phyloP scores from a whole-genome alignment of 2,797 vertebrate genomes.

The Oreochromis mossambicus region DNA sequence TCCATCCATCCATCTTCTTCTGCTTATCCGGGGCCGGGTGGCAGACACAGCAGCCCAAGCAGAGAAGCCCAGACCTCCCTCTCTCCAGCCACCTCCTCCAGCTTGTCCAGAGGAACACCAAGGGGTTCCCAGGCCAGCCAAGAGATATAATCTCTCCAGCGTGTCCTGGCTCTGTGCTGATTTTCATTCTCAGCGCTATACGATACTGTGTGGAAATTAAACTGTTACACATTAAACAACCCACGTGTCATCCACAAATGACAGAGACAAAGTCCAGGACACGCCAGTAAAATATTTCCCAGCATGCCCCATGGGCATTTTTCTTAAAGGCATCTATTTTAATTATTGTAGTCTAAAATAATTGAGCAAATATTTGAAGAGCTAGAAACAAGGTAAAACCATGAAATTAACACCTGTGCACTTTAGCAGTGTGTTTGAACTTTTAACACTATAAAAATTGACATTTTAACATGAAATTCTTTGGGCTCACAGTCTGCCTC shows the following conservation, averaged over 20 bases:
- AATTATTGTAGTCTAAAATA: not conserved
- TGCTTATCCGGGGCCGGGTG: no score
- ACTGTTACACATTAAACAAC: not conserved
- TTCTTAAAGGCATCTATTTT: not conserved
- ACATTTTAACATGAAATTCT: not conserved
- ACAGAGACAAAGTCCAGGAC: not conserved
- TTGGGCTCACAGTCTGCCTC: not conserved
- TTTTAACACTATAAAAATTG: not conserved
- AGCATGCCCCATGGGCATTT: not conserved
- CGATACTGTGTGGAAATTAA: accelerated
- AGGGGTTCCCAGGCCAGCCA: no score
- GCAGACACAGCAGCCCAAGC: no score
- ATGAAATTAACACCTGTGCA: not conserved
- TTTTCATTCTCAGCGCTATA: not conserved
- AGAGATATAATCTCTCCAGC: no score
- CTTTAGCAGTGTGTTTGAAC: not conserved
- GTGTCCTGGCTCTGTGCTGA: not conserved
- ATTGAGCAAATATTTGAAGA: not conserved
- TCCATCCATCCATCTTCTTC: no score
- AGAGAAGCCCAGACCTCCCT: no score
- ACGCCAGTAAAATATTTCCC: not conserved
- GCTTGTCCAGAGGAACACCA: no score
- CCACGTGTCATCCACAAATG: not conserved
- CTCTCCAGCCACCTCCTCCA: no score
- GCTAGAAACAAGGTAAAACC: not conserved